Conservation (phyloP, 2,113 vertebrate genomes). For the Conger conger region DNA sequence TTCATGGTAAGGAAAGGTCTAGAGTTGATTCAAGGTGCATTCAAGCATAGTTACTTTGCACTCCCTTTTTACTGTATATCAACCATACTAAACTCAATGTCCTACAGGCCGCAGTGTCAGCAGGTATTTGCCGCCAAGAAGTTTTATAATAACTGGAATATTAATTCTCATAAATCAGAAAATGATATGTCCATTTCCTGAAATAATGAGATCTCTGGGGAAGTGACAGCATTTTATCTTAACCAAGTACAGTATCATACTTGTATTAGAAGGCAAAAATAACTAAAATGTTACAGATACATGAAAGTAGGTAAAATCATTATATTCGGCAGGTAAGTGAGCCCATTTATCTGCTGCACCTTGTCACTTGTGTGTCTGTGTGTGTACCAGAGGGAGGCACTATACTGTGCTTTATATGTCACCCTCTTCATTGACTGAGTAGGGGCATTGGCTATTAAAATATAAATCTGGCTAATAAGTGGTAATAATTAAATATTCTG, state of each 20-base stretch:
- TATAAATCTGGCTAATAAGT: background rate
- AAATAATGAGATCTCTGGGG: constrained; percentile 6
- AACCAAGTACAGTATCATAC: background rate
- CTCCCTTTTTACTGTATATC: background rate
- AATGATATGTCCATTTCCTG: background rate
- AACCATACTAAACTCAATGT: too few relatives aligned
- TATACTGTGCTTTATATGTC: background rate
- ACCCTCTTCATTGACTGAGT: background rate
- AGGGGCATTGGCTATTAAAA: background rate
- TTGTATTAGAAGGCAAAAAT: background rate
- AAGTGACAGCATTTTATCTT: constrained; percentile 2
- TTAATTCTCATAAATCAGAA: constrained; percentile 5
- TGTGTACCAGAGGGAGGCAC: background rate
- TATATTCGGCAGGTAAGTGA: background rate
- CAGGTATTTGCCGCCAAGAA: too few relatives aligned
- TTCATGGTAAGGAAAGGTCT: too few relatives aligned
- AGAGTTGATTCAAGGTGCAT: too few relatives aligned
- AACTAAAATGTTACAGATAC: background rate
- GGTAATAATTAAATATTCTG: constrained; percentile 27
- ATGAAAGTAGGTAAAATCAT: background rate
- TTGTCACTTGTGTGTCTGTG: background rate
- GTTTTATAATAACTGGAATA: background rate
- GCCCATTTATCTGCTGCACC: background rate
- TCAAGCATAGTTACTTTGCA: background rate
- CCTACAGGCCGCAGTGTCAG: too few relatives aligned